Evolutionary conservation across 1,140 invertebrate genomes (phyloP).

Genomic region (Lordiphosa collinella): DNA sequence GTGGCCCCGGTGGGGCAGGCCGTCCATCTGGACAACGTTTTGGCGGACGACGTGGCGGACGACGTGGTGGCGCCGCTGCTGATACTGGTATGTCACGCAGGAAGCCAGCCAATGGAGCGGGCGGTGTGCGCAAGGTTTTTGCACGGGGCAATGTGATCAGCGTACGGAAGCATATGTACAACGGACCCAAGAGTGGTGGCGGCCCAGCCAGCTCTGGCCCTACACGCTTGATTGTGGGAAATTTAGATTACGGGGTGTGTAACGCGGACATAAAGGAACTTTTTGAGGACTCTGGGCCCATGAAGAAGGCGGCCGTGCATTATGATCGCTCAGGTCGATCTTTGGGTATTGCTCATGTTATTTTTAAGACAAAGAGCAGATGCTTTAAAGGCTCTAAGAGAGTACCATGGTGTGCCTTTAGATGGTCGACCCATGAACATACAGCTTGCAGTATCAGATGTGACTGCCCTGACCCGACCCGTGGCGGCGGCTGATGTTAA

Average conservation of each 20-base stretch:
- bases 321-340: conserved; percentile 98
- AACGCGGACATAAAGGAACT: conserved; percentile 98
- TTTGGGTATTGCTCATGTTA: too few species aligned
- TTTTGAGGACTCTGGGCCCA: conserved; percentile 96
- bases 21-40: conserved; percentile 70
- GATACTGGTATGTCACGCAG: conserved; percentile 30
- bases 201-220: conserved; percentile 82
- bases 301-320: conserved; percentile 96
- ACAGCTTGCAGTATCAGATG: conserved; percentile 90
- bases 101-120: conserved; percentile 48
- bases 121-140: conserved; percentile 81
- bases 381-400: conserved; percentile 97
- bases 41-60: conserved; percentile 80
- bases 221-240: conserved; percentile 95
- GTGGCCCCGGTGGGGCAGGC: conserved; percentile 78
- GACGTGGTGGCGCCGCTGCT: conserved; percentile 73
- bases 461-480: conserved; percentile 80
- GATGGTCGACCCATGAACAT: conserved; percentile 98
- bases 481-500: conserved; percentile 52
- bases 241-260: conserved; percentile 97
- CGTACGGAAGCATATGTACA: conserved; percentile 97
- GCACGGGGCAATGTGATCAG: conserved; percentile 93
- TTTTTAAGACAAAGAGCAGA: too few species aligned
- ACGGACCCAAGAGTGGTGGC: conserved; percentile 85
- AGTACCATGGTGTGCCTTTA: conserved; percentile 98